Base-by-base conservation (phyloP, 2,113 vertebrate genomes). In the Sitta europaea region DNA sequence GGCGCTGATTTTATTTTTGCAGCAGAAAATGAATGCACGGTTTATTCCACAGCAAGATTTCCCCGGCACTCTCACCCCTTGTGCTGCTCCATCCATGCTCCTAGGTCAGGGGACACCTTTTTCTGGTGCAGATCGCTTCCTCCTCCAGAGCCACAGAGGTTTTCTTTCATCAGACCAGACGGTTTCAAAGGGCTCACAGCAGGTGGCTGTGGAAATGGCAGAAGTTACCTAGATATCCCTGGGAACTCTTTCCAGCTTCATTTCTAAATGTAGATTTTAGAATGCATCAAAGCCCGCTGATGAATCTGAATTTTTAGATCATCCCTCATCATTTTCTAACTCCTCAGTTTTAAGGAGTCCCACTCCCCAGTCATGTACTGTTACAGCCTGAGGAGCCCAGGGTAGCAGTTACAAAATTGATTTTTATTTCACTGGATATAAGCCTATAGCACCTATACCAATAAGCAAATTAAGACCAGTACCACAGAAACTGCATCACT, bases 91-190 rank as follows among this genome's bases (percentile, higher is more conserved):
- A 94, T 97, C 98, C 94, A 84, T 51, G 74, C 92, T 88, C 87
- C 97, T 43, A 98, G 96, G 65, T 98, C 98, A 58, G 97, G 93
- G 66, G 98, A 97, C 54, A 97, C 96, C 66, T 98, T 97, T 13
- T 73, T 90, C 14, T 94, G 95, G 31, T 94, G 96, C 88, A 92
- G 76, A 45, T 66, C 88, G 42, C 91, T 94, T 51, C 66, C 63
- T 71, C 96, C 96, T 93, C 97, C 97, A 21, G 94, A 82, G 92
- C 96, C 87, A 40, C 59, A 91, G 8, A 93, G 86, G 86, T 97
- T 96, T 88, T 98, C 98, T 7, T 93, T 84, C 38, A 88, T 90
- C 73, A 97, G 88, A 90, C 91, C 47, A 8, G 94, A 76, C 23
- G 63, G 90, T 73, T 97, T 95, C 72, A 90, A 85, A 94, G 93